Conservation (phyloP, 2,797 vertebrate genomes). For the Geotrypetes seraphini region DNA sequence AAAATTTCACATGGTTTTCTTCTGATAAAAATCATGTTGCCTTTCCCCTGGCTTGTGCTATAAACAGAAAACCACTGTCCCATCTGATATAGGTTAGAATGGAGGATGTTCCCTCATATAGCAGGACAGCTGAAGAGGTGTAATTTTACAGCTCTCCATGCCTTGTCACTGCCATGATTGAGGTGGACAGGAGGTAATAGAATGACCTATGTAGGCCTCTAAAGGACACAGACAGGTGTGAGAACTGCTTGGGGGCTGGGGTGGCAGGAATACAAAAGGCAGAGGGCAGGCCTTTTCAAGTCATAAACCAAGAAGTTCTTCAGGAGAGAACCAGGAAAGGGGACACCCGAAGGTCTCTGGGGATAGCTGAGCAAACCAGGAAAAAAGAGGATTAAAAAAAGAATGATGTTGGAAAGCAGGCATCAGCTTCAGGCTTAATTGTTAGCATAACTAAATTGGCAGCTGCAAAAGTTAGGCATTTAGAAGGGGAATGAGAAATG, state of each 20-base stretch:
- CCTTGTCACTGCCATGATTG: conserved; percentile 85
- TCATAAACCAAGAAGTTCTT: background rate
- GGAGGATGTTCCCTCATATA: conserved; percentile 25
- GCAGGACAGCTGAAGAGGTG: conserved; percentile 89
- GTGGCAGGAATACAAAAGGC: conserved; percentile 36
- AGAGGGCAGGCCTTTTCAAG: background rate
- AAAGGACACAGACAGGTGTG: conserved; percentile 95
- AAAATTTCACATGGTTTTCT: too few species aligned
- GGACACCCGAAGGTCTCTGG: background rate
- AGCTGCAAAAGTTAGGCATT: fast-evolving
- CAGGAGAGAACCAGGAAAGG: background rate
- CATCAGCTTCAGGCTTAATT: background rate
- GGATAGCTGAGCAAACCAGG: background rate
- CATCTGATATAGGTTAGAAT: conserved; percentile 19
- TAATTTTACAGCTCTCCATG: conserved; percentile 75
- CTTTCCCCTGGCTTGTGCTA: background rate
- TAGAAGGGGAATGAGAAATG: background rate
- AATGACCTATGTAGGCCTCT: conserved; percentile 68
- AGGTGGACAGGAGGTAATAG: conserved; percentile 85
- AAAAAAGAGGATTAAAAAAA: background rate
- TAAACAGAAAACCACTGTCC: conserved; percentile 19
- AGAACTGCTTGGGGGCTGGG: conserved; percentile 55
- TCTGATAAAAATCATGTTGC: too few species aligned
- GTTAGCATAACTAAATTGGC: background rate
- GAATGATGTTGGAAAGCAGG: background rate